phyloP scores from a whole-genome alignment of 2,888 invertebrate species.

The Melangyna quadrimaculata region DNA sequence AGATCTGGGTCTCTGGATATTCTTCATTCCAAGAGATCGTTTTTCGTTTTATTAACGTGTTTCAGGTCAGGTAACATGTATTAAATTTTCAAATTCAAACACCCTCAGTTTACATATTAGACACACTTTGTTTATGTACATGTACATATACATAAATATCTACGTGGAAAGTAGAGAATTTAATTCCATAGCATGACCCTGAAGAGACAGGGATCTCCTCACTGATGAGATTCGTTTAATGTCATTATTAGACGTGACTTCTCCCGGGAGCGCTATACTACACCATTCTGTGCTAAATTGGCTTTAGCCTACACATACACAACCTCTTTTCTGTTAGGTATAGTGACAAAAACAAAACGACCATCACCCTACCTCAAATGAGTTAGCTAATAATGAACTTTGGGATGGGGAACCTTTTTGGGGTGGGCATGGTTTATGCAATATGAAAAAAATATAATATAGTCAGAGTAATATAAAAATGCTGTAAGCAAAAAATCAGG shows the following conservation, averaged over 20 bases:
- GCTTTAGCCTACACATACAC: slow-evolving; percentile 55
- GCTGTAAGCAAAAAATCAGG: not conserved
- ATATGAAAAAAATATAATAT: slow-evolving; percentile 43
- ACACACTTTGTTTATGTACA: not conserved
- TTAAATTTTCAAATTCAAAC: slow-evolving; percentile 61
- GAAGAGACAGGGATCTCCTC: slow-evolving; percentile 48
- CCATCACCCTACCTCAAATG: slow-evolving; percentile 47
- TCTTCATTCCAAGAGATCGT: slow-evolving; percentile 32
- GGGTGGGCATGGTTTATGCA: slow-evolving; percentile 18
- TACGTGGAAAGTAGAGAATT: slow-evolving; percentile 43
- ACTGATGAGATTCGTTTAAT: slow-evolving; percentile 68
- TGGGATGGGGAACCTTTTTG: not conserved
- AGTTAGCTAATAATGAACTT: slow-evolving; percentile 63
- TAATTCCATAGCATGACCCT: slow-evolving; percentile 65
- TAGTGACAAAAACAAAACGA: slow-evolving; percentile 45
- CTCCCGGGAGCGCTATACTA: slow-evolving; percentile 57
- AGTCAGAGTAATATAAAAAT: not conserved
- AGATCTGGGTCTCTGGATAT: slow-evolving; percentile 19
- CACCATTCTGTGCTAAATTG: slow-evolving; percentile 66
- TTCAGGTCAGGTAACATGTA: slow-evolving; percentile 68
- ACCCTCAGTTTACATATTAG: slow-evolving; percentile 48
- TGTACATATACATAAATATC: too few relatives aligned
- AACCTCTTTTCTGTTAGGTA: slow-evolving; percentile 9
- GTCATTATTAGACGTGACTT: slow-evolving; percentile 69
- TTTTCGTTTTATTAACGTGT: slow-evolving; percentile 68